Evolutionary conservation across 2,113 vertebrate species (phyloP).

Genomic region (Antennarius striatus): DNA sequence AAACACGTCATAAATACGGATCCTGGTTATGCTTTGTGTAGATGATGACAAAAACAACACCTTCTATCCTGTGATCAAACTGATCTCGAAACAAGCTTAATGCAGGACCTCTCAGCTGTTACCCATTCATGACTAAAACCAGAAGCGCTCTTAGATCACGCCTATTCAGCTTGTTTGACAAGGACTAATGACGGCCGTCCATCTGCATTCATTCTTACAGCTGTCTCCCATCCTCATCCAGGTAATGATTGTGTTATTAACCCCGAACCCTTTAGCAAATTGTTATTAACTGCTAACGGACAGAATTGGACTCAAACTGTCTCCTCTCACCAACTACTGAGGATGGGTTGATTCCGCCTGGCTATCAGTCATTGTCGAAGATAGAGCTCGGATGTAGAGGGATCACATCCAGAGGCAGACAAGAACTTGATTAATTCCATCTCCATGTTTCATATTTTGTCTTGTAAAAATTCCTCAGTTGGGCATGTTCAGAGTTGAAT

Average conservation of each 20-base stretch:
- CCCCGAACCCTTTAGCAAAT: constrained; percentile 75
- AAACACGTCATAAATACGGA: constrained; percentile 15
- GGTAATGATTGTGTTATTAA: constrained; percentile 82
- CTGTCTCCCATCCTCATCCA: constrained; percentile 73
- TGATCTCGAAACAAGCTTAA: constrained; percentile 44
- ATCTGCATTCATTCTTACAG: constrained; percentile 79
- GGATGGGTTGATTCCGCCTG: constrained; percentile 59
- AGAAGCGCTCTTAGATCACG: constrained; percentile 62
- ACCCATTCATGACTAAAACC: constrained; percentile 44
- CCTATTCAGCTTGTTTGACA: constrained; percentile 68
- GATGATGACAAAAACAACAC: constrained; percentile 26
- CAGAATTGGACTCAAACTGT: constrained; percentile 73
- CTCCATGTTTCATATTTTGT: constrained; percentile 5
- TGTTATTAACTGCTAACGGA: constrained; percentile 76
- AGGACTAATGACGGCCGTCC: constrained; percentile 72
- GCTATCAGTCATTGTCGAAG: constrained; percentile 75
- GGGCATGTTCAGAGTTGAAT: not conserved
- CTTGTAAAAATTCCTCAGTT: not conserved
- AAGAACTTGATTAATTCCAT: constrained; percentile 10
- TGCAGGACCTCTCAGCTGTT: constrained; percentile 43
- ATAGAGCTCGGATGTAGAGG: constrained; percentile 15
- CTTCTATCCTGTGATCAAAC: constrained; percentile 11
- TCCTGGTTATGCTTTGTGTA: constrained; percentile 34
- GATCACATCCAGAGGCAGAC: constrained; percentile 5
- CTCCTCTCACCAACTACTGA: constrained; percentile 69